Evolutionary conservation across 2,113 vertebrate genomes (phyloP).

Genomic region (Piaya cayana): DNA sequence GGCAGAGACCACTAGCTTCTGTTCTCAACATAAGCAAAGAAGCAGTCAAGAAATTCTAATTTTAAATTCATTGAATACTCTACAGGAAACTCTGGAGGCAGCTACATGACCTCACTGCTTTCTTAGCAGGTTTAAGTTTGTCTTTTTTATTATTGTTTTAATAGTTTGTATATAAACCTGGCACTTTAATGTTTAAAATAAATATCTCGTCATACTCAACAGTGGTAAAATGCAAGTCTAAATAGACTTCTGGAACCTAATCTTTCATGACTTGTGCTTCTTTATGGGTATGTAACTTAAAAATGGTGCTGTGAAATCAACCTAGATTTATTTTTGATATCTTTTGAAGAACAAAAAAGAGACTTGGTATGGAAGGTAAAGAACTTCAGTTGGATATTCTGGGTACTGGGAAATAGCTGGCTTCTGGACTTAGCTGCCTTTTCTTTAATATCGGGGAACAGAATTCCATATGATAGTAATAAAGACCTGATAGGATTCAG

Average conservation of each 20-base stretch:
- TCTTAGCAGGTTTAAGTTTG: constrained; percentile 65
- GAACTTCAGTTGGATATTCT: background rate
- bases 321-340: background rate
- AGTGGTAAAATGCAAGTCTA: background rate
- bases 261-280: background rate
- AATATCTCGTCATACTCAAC: background rate
- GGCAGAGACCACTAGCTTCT: background rate
- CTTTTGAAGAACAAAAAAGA: background rate
- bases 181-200: constrained; percentile 75
- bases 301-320: background rate
- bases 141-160: constrained; percentile 59
- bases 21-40: background rate
- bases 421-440: background rate
- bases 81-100: background rate
- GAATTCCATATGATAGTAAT: background rate
- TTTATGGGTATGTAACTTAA: background rate
- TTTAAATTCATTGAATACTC: background rate
- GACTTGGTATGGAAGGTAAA: background rate
- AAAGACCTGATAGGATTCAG: background rate
- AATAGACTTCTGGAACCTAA: background rate
- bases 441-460: background rate
- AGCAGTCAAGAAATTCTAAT: background rate
- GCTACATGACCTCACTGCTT: constrained; percentile 36
- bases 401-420: background rate
- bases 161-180: constrained; percentile 68